Percentiles rank a stretch among this genome's conserved stretches.
These are phyloP conservation scores for Scortum barcoo DNA, from an alignment of 2,113 vertebrate species.

Conservation along the genomic window DNA sequence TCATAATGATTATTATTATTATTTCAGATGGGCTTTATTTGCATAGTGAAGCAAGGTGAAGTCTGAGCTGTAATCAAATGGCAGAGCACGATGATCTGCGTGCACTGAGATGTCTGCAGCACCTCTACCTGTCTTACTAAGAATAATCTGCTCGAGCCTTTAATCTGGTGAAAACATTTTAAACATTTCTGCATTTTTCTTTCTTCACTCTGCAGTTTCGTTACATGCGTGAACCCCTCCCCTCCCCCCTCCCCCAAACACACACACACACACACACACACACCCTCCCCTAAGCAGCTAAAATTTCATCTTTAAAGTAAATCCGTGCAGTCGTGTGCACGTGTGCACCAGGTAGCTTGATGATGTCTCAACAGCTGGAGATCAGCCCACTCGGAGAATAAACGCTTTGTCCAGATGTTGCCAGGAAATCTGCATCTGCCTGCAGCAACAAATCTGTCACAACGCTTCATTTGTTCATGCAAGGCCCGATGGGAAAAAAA, in stretches of 20 bases:
- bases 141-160: rapidly evolving
- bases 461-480: not conserved
- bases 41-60: not conserved
- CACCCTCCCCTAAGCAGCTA: too few species aligned
- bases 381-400: slow-evolving; percentile 17
- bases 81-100: too few species aligned
- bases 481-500: slow-evolving; percentile 9
- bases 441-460: slow-evolving; percentile 51
- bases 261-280: too few species aligned
- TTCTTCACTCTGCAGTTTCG: not conserved
- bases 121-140: not conserved
- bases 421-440: slow-evolving; percentile 56
- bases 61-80: not conserved
- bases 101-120: not conserved
- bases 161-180: not conserved
- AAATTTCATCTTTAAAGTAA: not conserved
- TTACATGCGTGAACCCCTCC: not conserved
- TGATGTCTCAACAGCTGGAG: slow-evolving; percentile 21
- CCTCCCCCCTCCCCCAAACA: too few species aligned
- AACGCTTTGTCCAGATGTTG: slow-evolving; percentile 49
- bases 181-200: not conserved
- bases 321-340: slow-evolving; percentile 5
- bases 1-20: too few species aligned
- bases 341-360: slow-evolving; percentile 13
- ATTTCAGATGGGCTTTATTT: not conserved